Conservation (phyloP, 2,113 vertebrate genomes). For the Chaenogobius annularis region DNA sequence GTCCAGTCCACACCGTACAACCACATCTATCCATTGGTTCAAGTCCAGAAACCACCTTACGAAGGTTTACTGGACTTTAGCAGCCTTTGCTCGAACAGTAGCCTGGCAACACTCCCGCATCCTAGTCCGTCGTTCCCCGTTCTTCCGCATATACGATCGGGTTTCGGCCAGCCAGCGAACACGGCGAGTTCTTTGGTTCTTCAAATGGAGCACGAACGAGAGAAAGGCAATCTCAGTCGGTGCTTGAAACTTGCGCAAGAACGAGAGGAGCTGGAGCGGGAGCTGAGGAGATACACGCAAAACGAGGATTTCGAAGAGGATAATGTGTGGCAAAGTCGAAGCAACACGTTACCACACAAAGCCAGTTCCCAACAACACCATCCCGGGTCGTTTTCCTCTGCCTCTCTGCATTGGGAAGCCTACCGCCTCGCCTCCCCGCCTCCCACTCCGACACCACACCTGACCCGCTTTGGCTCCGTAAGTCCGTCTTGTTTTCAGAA, state of each 20-base stretch:
- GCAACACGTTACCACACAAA: conserved; percentile 50
- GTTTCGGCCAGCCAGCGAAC: conserved; percentile 30
- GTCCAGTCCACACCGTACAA: conserved; percentile 12
- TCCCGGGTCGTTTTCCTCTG: conserved; percentile 43
- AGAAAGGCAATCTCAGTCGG: conserved; percentile 75
- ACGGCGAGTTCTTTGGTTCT: conserved; percentile 73
- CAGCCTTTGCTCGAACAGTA: conserved; percentile 59
- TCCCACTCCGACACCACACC: conserved; percentile 30
- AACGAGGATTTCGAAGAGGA: conserved; percentile 13
- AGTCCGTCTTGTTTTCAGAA: conserved; percentile 26
- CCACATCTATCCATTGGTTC: conserved; percentile 19
- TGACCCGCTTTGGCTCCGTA: not conserved
- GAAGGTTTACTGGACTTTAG: conserved; percentile 42
- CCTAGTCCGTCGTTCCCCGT: conserved; percentile 48
- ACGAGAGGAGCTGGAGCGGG: conserved; percentile 74
- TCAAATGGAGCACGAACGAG: conserved; percentile 81
- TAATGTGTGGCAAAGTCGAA: conserved; percentile 48
- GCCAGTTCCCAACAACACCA: conserved; percentile 32
- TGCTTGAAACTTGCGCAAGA: conserved; percentile 76
- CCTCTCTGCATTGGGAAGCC: conserved; percentile 58
- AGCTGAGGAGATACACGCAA: conserved; percentile 62
- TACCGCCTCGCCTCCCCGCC: conserved; percentile 45
- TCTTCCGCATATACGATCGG: conserved; percentile 58
- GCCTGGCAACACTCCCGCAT: conserved; percentile 40
- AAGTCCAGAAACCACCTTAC: conserved; percentile 27